A percentile compares a stretch with the other conserved stretches of the same genome.
Conservation (phyloP, 2,797 vertebrate species). For the Spinibarbus caldwelli region DNA sequence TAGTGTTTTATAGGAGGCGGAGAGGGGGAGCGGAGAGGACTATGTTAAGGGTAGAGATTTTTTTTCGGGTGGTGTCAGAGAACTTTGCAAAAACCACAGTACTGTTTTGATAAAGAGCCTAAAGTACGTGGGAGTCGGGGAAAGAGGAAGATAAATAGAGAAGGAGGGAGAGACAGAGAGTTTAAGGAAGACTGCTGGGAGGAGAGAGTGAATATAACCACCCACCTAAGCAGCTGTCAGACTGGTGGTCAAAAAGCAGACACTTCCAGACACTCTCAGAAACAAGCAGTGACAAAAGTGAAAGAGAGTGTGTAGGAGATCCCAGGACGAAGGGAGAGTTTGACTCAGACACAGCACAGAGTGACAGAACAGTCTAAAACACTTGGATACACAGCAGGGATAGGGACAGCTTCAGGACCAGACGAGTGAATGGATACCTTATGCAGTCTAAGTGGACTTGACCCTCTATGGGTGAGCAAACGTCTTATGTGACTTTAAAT, state of each 20-base stretch:
- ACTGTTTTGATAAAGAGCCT: conserved; percentile 76
- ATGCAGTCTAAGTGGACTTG: conserved; percentile 84
- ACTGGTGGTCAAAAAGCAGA: conserved; percentile 78
- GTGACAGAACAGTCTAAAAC: conserved; percentile 61
- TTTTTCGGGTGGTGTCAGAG: conserved; percentile 74
- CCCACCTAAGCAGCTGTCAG: conserved; percentile 79
- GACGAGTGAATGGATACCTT: conserved; percentile 82
- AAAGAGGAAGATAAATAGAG: conserved; percentile 62
- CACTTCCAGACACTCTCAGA: conserved; percentile 65
- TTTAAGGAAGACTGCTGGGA: conserved; percentile 50
- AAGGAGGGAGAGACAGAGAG: conserved; percentile 57
- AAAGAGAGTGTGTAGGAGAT: conserved; percentile 30
- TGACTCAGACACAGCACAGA: conserved; percentile 52
- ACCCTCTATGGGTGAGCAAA: conserved; percentile 76
- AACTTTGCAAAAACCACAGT: conserved; percentile 71
- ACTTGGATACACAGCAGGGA: conserved; percentile 60
- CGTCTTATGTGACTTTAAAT: background rate
- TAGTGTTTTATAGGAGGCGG: conserved; percentile 50
- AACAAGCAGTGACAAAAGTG: conserved; percentile 52
- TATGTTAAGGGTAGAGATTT: conserved; percentile 69
- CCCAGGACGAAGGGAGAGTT: conserved; percentile 22
- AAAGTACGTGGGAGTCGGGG: conserved; percentile 69
- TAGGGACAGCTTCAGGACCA: conserved; percentile 69
- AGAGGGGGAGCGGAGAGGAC: conserved; percentile 61
- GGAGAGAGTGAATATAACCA: conserved; percentile 77